A percentile compares a stretch with the other conserved stretches of the same genome.
These are phyloP conservation scores for Conomelus anceps DNA, from an alignment of 2,888 invertebrate genomes.

Conservation along the genomic window DNA sequence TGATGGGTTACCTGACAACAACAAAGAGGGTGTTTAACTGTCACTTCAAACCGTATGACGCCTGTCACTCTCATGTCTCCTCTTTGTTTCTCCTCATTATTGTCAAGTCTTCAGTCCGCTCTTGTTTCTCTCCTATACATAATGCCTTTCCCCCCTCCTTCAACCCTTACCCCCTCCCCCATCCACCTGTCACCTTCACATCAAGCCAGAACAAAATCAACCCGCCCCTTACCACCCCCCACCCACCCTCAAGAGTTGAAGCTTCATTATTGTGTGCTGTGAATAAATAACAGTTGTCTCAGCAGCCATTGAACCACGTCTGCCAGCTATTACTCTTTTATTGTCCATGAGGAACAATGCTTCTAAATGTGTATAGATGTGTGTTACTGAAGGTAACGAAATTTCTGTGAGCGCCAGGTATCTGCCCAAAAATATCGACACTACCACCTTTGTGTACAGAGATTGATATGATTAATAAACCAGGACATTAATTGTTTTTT, in stretches of 20 bases:
- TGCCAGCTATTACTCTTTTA: not conserved
- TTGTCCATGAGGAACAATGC: not conserved
- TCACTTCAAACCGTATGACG: constrained; percentile 15
- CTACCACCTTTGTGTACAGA: too few species aligned
- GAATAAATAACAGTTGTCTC: not conserved
- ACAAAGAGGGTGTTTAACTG: constrained; percentile 15
- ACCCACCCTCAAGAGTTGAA: not conserved
- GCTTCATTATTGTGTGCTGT: not conserved
- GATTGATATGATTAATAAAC: too few species aligned
- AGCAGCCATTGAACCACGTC: not conserved
- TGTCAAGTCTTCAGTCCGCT: constrained; percentile 15
- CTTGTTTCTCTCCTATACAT: not conserved
- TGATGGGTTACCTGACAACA: constrained; percentile 11
- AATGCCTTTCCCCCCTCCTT: not conserved
- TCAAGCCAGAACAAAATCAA: not conserved
- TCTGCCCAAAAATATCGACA: too few species aligned
- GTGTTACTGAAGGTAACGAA: too few species aligned
- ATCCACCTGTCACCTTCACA: not conserved
- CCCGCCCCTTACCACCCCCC: not conserved
- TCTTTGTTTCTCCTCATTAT: constrained; percentile 19
- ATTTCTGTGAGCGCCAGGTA: too few species aligned
- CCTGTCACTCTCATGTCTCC: constrained; percentile 15
- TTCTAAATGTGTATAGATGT: not conserved
- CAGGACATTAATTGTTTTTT: too few species aligned
- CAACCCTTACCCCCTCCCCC: not conserved